These are phyloP conservation scores for Metopolophium dirhodum DNA, from an alignment of 1,140 invertebrate species.

Conservation along the genomic window DNA sequence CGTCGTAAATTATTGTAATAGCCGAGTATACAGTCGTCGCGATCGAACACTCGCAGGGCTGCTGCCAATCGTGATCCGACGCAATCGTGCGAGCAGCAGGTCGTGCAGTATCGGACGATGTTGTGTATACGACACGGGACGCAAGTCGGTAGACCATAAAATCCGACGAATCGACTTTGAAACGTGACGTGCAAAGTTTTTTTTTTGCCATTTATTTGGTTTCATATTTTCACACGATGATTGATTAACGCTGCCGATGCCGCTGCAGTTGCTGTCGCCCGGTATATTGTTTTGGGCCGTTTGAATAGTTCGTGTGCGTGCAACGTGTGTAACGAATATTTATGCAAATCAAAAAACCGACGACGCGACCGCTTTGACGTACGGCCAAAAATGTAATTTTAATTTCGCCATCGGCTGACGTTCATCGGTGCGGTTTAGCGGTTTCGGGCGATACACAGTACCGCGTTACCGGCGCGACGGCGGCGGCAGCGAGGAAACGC, in stretches of 20 bases:
- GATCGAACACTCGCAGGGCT: neutral
- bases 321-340: slow-evolving; percentile 25
- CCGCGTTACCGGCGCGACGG: neutral
- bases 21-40: neutral
- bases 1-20: neutral
- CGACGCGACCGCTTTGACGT: slow-evolving; percentile 38
- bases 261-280: neutral
- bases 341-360: slow-evolving; percentile 30
- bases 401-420: neutral
- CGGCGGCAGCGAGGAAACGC: neutral
- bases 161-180: neutral
- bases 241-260: slow-evolving; percentile 20
- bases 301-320: neutral
- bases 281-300: slow-evolving; percentile 17
- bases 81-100: neutral
- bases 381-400: slow-evolving; percentile 44
- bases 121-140: neutral
- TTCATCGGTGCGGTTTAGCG: neutral
- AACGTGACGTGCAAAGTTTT: slow-evolving; percentile 30
- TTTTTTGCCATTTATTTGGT: neutral
- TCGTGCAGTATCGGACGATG: neutral
- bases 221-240: slow-evolving; percentile 5
- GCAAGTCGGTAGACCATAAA: slow-evolving; percentile 2
- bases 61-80: neutral
- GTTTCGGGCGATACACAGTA: neutral